A percentile compares a stretch with the other conserved stretches of the same genome.
These are phyloP conservation scores for Acronicta aceris DNA, from an alignment of 2,888 invertebrate species.

Conservation along the genomic window DNA sequence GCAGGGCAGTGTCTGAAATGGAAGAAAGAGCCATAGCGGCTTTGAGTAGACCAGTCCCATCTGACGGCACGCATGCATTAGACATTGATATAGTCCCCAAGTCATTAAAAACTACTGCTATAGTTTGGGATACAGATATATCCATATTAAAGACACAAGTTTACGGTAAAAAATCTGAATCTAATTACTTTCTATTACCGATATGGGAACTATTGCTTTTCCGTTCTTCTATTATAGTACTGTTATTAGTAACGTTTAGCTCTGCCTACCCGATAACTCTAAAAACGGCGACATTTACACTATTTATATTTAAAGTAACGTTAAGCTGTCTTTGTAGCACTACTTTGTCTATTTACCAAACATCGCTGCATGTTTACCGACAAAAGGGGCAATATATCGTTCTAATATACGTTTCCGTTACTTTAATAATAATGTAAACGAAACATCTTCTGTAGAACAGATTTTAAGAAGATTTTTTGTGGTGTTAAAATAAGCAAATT, in stretches of 20 bases:
- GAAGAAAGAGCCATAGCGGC: too few species aligned
- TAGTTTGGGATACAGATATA: too few species aligned
- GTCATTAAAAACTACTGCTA: too few species aligned
- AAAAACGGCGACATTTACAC: neutral
- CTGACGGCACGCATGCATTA: too few species aligned
- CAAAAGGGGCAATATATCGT: conserved; percentile 45
- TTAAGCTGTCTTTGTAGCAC: conserved; percentile 16
- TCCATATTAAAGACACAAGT: too few species aligned
- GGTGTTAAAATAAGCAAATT: conserved; percentile 48
- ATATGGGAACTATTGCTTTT: too few species aligned
- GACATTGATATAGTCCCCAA: too few species aligned
- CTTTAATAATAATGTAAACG: conserved; percentile 53
- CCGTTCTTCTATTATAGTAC: neutral
- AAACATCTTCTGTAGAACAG: conserved; percentile 32
- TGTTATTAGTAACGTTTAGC: neutral
- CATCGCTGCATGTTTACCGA: conserved; percentile 41
- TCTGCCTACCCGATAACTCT: neutral
- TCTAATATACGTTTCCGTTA: conserved; percentile 57
- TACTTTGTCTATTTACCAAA: conserved; percentile 39
- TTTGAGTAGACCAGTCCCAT: too few species aligned
- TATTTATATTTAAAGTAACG: conserved; percentile 15
- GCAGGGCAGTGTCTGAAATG: too few species aligned
- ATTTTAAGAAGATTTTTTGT: conserved; percentile 35
- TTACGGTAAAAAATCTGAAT: too few species aligned
- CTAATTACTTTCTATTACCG: neutral